Percentiles rank a stretch among this genome's conserved stretches.
phyloP scores from a whole-genome alignment of 2,888 invertebrate species.

The Ectobius pallidus region DNA sequence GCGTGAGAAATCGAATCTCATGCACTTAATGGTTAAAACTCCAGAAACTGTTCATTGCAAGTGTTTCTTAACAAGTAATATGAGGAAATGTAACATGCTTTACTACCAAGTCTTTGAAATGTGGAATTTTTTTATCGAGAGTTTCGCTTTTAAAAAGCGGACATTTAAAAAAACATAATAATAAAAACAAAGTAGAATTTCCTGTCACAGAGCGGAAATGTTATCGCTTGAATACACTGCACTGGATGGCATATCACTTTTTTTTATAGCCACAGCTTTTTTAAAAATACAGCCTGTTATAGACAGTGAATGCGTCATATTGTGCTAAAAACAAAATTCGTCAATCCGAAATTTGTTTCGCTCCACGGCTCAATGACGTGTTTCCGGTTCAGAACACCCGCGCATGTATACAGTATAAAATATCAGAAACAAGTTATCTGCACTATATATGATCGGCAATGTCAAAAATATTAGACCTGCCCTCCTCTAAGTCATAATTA shows the following conservation, averaged over 20 bases:
- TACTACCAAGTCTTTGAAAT: no score
- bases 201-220: background rate
- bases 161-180: no score
- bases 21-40: no score
- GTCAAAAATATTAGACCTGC: background rate
- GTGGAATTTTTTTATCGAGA: no score
- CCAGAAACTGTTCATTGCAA: no score
- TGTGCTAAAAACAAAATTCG: constrained; percentile 12
- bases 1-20: no score
- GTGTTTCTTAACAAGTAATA: no score
- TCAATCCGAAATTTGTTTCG: constrained; percentile 19
- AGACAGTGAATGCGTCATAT: background rate
- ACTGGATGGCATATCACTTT: background rate
- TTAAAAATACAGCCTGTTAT: background rate
- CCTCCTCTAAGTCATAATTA: background rate
- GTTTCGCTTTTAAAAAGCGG: no score
- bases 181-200: background rate
- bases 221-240: background rate
- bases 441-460: background rate
- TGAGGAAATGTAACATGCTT: no score
- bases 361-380: constrained; percentile 3
- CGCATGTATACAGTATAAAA: background rate
- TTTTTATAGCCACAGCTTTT: background rate
- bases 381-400: constrained; percentile 14
- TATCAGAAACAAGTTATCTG: background rate